phyloP scores from a whole-genome alignment of 2,113 vertebrate genomes.

The Hippocampus mohnikei region DNA sequence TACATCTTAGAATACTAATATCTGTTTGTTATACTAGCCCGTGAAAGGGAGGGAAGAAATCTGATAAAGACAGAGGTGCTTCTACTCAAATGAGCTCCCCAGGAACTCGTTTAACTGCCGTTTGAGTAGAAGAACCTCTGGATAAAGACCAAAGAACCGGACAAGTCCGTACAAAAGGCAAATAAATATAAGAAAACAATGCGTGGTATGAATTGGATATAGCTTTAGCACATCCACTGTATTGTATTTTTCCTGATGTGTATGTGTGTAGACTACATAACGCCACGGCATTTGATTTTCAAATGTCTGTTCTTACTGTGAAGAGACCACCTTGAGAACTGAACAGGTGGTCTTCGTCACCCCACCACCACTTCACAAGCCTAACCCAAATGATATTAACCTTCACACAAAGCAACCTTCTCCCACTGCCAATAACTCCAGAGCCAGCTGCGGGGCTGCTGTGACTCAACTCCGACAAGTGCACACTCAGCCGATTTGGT shows the following conservation, averaged over 20 bases:
- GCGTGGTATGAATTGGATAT: not conserved
- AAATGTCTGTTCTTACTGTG: constrained; percentile 40
- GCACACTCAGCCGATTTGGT: constrained; percentile 57
- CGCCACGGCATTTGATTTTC: constrained; percentile 44
- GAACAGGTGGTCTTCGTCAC: constrained; percentile 64
- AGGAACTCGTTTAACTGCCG: too few species aligned
- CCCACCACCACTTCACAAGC: constrained; percentile 52
- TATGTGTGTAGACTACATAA: not conserved
- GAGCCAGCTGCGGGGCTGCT: constrained; percentile 60
- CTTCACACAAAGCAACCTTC: constrained; percentile 54
- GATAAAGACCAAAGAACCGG: too few species aligned
- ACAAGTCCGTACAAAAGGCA: not conserved
- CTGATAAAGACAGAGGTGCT: too few species aligned
- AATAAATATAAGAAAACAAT: not conserved
- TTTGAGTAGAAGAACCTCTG: too few species aligned
- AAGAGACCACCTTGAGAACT: constrained; percentile 47
- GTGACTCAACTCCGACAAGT: constrained; percentile 44
- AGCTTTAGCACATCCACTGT: not conserved
- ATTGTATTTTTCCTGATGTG: not conserved
- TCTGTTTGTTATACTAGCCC: too few species aligned
- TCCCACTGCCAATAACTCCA: constrained; percentile 59
- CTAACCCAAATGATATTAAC: constrained; percentile 67
- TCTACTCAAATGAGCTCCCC: too few species aligned
- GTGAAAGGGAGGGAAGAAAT: too few species aligned
- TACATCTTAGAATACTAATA: too few species aligned